Evolutionary conservation across 2,113 vertebrate species (phyloP).

Genomic region (Petrocephalus microphthalmus): DNA sequence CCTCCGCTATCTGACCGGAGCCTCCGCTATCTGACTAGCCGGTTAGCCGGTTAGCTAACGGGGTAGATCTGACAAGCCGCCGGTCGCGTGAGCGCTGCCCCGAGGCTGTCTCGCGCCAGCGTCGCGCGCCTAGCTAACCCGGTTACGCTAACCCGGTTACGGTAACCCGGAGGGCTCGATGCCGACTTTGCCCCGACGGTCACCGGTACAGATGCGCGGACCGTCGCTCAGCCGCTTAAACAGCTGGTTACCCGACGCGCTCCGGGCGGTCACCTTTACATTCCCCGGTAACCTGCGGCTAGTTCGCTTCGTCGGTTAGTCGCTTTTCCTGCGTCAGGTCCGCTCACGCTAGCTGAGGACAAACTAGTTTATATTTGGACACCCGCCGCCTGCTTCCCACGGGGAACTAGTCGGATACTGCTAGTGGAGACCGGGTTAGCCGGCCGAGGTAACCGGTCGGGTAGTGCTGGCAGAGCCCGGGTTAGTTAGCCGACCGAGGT

Average conservation of each 20-base stretch:
- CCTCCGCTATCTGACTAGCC: background rate
- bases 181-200: background rate
- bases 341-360: background rate
- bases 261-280: background rate
- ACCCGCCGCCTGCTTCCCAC: background rate
- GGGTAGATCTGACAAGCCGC: conserved; percentile 6
- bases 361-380: background rate
- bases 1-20: too few relatives aligned
- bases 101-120: background rate
- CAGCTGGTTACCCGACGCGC: background rate
- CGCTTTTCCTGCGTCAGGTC: background rate
- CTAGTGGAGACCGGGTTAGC: background rate
- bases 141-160: background rate
- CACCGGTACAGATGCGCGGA: background rate
- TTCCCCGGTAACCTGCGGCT: background rate
- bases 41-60: background rate
- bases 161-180: too few relatives aligned
- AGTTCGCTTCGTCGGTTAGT: background rate
- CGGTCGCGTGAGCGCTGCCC: background rate
- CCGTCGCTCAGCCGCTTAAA: background rate
- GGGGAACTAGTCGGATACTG: background rate
- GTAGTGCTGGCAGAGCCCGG: too few relatives aligned
- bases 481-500: too few relatives aligned
- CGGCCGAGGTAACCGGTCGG: conserved; percentile 32
- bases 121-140: background rate